Base-by-base conservation (phyloP, 2,797 vertebrate genomes). In the Pseudochaenichthys georgianus region DNA sequence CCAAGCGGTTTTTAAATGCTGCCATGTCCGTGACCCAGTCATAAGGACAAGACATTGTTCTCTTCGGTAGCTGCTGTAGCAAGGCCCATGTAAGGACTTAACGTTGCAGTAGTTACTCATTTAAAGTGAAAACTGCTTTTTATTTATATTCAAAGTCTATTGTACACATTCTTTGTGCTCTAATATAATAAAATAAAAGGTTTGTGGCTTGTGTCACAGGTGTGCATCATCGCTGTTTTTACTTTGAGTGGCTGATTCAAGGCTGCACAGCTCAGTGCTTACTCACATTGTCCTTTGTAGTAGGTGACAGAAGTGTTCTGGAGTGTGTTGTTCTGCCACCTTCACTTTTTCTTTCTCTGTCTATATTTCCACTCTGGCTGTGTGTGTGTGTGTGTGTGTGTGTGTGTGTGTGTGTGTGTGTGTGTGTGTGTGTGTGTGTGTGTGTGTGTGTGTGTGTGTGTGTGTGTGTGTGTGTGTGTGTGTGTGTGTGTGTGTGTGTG, bases 1-100 rank as follows among this genome's bases (percentile, higher is more conserved):
- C 63, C 68, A 43, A 87, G 82, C 28, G 52, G 0, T 81, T 86
- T 64, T 84, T 76, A 81, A 81, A 82, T 19, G 19, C 77, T 77
- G 80, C 75, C 79, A 67, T 82, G 78, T 83, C 77, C 19, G 12
- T 87, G 90, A 92, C 85, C 89, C 65, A 42, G 68, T 80, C 83
- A 50, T 82, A 70, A 86, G 86, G 81, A 88, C 84, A 87, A 64
- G 19, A 59, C 59, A 75, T 78, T 76, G 84, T 83, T 84, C 43
- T 64, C 47, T 70, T 12, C 58, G 67, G 50, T 48, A 53, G 64
- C 74, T 48, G 60, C 71, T 67, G 72, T 41, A 50, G 13, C 17
- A 28, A 64, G 55, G 16, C 64, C 23, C 1, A 41, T 64, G 48
- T 31, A 7, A 54, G 10, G 53, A 45, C 58, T 46, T 3, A 31